Evolutionary conservation across 2,888 invertebrate species (phyloP).

Genomic region (Lymantria monacha): DNA sequence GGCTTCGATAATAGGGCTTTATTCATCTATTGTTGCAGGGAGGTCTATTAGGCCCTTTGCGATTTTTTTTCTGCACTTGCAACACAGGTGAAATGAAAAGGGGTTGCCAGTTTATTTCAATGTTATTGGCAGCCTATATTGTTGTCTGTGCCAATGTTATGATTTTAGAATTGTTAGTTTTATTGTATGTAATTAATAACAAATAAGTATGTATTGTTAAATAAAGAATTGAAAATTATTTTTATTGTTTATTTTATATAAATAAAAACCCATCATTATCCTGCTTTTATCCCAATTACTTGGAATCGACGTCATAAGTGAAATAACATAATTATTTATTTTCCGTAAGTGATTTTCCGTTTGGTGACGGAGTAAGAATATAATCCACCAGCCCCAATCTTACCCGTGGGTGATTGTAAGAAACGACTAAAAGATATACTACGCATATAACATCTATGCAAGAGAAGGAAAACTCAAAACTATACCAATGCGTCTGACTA

Average conservation of each 20-base stretch:
- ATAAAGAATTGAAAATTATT: neutral
- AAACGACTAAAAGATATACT: too few relatives aligned
- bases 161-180: slow-evolving; percentile 16
- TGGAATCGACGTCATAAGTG: too few relatives aligned
- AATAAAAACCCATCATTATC: too few relatives aligned
- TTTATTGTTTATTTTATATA: neutral
- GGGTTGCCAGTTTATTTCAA: slow-evolving; percentile 43
- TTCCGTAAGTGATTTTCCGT: too few relatives aligned
- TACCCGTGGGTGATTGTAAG: too few relatives aligned
- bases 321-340: too few relatives aligned
- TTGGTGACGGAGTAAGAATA: too few relatives aligned
- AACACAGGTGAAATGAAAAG: slow-evolving; percentile 57
- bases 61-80: slow-evolving; percentile 54
- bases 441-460: too few relatives aligned
- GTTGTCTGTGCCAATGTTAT: slow-evolving; percentile 31
- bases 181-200: slow-evolving; percentile 14
- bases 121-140: slow-evolving; percentile 27
- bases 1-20: slow-evolving; percentile 40
- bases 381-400: too few relatives aligned
- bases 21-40: slow-evolving; percentile 63
- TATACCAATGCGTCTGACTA: too few relatives aligned
- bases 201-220: slow-evolving; percentile 1
- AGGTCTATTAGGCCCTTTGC: slow-evolving; percentile 55
- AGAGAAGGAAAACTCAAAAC: too few relatives aligned
- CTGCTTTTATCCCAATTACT: too few relatives aligned